Base-by-base conservation (phyloP, 2,113 vertebrate genomes). In the Nothobranchius furzeri region DNA sequence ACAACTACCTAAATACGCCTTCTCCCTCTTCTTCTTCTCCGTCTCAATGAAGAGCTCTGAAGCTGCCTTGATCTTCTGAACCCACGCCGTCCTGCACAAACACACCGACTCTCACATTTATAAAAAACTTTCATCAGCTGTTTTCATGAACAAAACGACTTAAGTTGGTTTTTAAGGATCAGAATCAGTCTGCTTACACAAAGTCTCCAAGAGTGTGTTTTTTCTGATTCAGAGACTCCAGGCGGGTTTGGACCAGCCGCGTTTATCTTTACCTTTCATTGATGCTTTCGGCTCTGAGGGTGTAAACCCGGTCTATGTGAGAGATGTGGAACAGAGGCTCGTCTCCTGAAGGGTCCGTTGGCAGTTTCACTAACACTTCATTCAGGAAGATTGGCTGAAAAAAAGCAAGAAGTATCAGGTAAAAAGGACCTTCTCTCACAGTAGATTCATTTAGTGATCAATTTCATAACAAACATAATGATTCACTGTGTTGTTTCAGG, bases 1-100 rank as follows among this genome's bases (percentile, higher is more conserved):
- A 20, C 50, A 12, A 1, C 4, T 86, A 99, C 98, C 98, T 58
- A 98, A 88, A 85, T 99, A 99, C 0, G 98, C 98, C 61, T 99
- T 99, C 87, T 99, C 98, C 36, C 98, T 91, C 90, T 99, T 99
- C 94, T 97, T 99, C 84, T 99, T 99, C 90, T 99, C 98, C 0
- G 98, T 99, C 89, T 99, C 98, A 54, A 99, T 98, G 90, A 99
- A 99, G 76, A 99, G 95, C 53, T 99, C 98, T 5, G 98, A 99
- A 8, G 98, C 98, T 2, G 96, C 97, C 86, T 99, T 99, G 65
- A 99, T 99, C 80, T 99, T 99, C 92, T 99, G 98, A 74, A 99
- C 98, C 98, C 98, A 99, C 40, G 97, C 96, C 3, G 98, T 99
- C 94, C 98, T 99, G 91, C 53, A 78, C 9, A 69, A 80, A 84